Evolutionary conservation across 1,140 invertebrate genomes (phyloP), one percentile per base, ranked within the genome.

Genomic region (Mamestra configurata): DNA sequence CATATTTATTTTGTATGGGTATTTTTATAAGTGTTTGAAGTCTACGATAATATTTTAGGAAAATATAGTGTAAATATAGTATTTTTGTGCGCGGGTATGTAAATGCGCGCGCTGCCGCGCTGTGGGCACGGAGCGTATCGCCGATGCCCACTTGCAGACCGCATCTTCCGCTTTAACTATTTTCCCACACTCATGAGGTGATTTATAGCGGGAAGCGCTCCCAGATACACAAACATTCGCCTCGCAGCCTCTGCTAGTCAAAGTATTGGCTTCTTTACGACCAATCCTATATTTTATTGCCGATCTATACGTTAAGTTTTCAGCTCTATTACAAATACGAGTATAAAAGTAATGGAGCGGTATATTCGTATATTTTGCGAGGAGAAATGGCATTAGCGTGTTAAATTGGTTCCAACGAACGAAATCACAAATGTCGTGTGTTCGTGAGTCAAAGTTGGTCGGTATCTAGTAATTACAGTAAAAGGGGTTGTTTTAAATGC

Each of bases 161-260:
- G 82, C 85, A 83, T 88, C 84, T 85, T 84, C 83, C 81, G 79
- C 70, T 77, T 79, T 79, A 81, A 82, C 81, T 85, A 86, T 88
- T 88, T 87, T 88, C 84, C 82, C 80, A 82, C 85, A 83, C 85
- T 85, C 80, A 61, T 75, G 79, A 80, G 64, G 82, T 89, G 89
- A 90, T 90, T 90, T 90, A 90, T 89, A 81, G 84, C 86, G 81
- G 81, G 68, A 87, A 85, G 72, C 79, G 79, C 79, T 84, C 85
- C 85, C 79, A 81, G 79, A 79, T 81, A 80, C 82, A 77, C 80
- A 83, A 84, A 84, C 81, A 85, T 84, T 79, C 83, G 80, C 68
- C 43, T 81, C 72, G 61, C 70, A 82, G 72, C 37, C 79, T 81
- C 72, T 76, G 78, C 80, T 79, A 81, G 81, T 84, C 79, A 86